These are phyloP conservation scores for Sander lucioperca DNA, from an alignment of 2,113 vertebrate genomes.

Conservation along the genomic window DNA sequence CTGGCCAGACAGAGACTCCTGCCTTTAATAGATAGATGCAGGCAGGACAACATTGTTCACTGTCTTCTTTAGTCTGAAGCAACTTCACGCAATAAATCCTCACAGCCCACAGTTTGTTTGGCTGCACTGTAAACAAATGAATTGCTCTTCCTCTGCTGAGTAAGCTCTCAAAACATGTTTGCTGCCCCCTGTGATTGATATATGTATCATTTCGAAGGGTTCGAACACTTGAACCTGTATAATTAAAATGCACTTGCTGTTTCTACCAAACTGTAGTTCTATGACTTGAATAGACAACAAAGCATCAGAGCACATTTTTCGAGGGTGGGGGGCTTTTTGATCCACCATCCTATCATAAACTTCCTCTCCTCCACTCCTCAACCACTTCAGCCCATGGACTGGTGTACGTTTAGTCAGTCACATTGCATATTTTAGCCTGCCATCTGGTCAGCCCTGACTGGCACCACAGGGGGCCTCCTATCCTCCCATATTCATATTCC, in stretches of 20 bases:
- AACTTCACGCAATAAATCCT: neutral
- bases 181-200: neutral
- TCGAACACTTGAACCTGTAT: neutral
- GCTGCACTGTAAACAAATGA: neutral
- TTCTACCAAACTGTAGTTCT: slow-evolving; percentile 18
- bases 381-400: slow-evolving; percentile 69
- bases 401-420: slow-evolving; percentile 85
- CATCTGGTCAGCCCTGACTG: slow-evolving; percentile 93
- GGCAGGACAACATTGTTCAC: neutral
- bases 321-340: slow-evolving; percentile 12
- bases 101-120: neutral
- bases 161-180: neutral
- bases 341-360: slow-evolving; percentile 52
- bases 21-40: no score
- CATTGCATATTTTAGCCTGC: slow-evolving; percentile 93
- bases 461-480: slow-evolving; percentile 89
- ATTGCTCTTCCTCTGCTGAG: neutral
- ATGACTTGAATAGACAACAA: slow-evolving; percentile 27
- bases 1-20: no score
- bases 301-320: slow-evolving; percentile 41
- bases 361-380: slow-evolving; percentile 48
- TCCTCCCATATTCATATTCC: slow-evolving; percentile 95
- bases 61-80: neutral
- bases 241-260: slow-evolving; percentile 6
- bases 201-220: neutral